Evolutionary conservation across 2,113 vertebrate species (phyloP).

Genomic region (Onychorhynchus coronatus): DNA sequence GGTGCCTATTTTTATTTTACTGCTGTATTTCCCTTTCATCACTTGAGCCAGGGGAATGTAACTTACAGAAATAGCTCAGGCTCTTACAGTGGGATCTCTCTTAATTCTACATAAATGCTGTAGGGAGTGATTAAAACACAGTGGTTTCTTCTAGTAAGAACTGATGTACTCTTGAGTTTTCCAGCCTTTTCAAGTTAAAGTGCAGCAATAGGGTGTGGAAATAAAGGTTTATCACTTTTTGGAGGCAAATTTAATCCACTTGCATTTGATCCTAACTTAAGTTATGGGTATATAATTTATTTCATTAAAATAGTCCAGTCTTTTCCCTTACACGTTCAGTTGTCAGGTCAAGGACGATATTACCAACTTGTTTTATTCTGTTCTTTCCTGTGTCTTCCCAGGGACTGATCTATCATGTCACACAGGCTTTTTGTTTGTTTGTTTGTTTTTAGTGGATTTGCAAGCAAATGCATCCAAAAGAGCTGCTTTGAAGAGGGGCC

Average conservation of each 20-base stretch:
- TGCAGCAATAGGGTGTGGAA: background rate
- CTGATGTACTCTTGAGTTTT: background rate
- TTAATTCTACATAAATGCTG: conserved; percentile 13
- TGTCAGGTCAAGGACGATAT: background rate
- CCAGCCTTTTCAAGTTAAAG: background rate
- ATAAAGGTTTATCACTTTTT: background rate
- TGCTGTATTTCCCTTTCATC: conserved; percentile 2
- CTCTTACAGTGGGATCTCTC: background rate
- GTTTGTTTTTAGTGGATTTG: background rate
- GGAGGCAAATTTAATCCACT: background rate
- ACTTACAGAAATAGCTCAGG: background rate
- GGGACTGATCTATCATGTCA: background rate
- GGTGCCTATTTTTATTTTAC: background rate
- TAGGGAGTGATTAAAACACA: background rate
- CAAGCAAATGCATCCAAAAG: background rate
- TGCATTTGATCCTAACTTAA: background rate
- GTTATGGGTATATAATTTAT: background rate
- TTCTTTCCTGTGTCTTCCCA: background rate
- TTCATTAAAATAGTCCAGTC: background rate
- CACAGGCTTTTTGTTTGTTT: background rate
- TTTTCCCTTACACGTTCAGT: background rate
- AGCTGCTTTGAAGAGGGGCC: background rate
- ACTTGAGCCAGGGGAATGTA: background rate
- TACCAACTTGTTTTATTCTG: background rate
- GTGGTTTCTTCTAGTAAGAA: background rate